phyloP scores from a whole-genome alignment of 2,888 invertebrate species.

The Andrena haemorrhoa region DNA sequence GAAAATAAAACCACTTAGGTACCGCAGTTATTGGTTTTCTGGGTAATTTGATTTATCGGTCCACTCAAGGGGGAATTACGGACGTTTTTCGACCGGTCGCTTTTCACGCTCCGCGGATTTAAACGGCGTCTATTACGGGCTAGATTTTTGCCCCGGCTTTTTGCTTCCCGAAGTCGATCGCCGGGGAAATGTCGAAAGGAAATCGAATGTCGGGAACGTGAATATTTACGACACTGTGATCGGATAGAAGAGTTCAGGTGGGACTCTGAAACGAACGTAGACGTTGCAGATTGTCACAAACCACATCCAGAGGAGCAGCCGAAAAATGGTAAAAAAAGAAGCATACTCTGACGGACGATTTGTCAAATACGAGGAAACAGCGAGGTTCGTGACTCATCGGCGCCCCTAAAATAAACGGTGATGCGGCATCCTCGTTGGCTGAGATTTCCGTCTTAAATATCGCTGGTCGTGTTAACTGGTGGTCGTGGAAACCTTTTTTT shows the following conservation, averaged over 20 bases:
- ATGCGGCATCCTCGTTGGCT: conserved; percentile 73
- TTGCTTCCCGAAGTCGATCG: conserved; percentile 6
- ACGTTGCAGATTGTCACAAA: neutral
- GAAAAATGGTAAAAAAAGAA: conserved; percentile 3
- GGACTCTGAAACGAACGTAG: neutral
- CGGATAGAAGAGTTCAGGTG: too few species aligned
- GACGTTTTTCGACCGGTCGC: conserved; percentile 27
- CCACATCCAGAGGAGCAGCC: neutral
- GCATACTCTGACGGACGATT: conserved; percentile 61
- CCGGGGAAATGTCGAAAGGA: conserved; percentile 12
- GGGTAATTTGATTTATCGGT: conserved; percentile 51
- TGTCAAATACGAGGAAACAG: conserved; percentile 66
- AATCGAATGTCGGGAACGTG: too few species aligned
- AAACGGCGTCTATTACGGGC: conserved; percentile 38
- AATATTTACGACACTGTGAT: neutral
- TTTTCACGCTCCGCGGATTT: conserved; percentile 50
- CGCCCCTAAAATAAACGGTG: conserved; percentile 80
- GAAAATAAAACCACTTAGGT: conserved; percentile 15
- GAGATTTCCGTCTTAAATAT: conserved; percentile 72
- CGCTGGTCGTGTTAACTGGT: conserved; percentile 56
- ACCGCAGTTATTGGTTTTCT: conserved; percentile 16
- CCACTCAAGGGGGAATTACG: conserved; percentile 37
- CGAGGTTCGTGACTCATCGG: conserved; percentile 74
- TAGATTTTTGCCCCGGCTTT: conserved; percentile 24
- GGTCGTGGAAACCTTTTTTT: conserved; percentile 34